Conservation (phyloP, 1,140 invertebrate genomes). For the Leptinotarsa texana region DNA sequence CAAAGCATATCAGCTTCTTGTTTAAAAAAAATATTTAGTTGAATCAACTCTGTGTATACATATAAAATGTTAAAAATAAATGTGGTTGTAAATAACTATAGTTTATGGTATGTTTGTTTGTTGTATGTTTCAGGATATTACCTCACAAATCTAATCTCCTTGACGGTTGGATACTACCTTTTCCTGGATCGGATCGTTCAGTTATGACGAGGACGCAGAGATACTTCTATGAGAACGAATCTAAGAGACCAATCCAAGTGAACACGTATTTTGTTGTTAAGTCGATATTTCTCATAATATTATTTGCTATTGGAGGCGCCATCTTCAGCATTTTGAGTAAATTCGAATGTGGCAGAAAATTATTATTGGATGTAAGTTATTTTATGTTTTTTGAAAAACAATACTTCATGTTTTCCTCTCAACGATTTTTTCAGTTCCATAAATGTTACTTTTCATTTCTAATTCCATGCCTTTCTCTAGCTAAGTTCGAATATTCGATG, state of each 20-base stretch:
- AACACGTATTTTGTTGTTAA: conserved; percentile 56
- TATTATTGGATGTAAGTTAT: conserved; percentile 14
- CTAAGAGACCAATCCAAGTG: conserved; percentile 73
- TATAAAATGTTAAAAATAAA: no score
- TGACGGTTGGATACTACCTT: conserved; percentile 74
- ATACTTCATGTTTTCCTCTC: no score
- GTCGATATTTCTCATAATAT: background rate
- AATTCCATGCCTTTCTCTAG: no score
- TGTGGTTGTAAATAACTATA: no score
- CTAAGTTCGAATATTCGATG: no score
- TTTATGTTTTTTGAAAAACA: background rate
- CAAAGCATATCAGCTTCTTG: no score
- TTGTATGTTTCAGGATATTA: conserved; percentile 57
- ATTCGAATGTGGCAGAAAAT: background rate
- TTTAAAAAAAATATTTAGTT: no score
- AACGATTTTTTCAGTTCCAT: no score
- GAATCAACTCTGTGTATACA: no score
- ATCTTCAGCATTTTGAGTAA: background rate
- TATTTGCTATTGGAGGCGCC: background rate
- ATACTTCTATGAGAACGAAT: conserved; percentile 69
- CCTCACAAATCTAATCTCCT: conserved; percentile 67
- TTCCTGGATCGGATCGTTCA: conserved; percentile 79
- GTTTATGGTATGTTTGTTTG: background rate
- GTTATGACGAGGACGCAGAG: conserved; percentile 78
- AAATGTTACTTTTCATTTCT: no score